Conservation (phyloP, 2,888 invertebrate species). For the Tipula lateralis region DNA sequence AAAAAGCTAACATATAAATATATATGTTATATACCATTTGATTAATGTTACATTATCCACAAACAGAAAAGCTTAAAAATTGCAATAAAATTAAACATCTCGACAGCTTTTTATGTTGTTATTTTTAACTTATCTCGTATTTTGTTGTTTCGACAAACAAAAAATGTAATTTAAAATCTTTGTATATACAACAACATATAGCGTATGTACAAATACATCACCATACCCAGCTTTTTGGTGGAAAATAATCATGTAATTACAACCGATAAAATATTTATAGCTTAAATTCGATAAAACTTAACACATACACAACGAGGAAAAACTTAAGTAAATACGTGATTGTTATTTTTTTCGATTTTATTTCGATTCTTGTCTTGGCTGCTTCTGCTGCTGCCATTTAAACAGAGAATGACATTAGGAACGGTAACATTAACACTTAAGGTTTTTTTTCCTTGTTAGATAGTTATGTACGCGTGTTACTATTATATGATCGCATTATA, state of each 20-base stretch:
- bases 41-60: not conserved
- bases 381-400: not conserved
- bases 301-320: not conserved
- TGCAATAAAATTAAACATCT: not conserved
- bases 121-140: constrained; percentile 5
- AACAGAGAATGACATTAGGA: not conserved
- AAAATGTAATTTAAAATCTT: not conserved
- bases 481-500: not conserved
- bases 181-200: not conserved
- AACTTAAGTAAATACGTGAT: constrained; percentile 19
- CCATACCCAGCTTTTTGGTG: not conserved
- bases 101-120: constrained; percentile 1
- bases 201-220: not conserved
- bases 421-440: not conserved
- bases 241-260: not conserved
- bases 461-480: not conserved
- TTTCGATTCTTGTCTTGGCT: not conserved
- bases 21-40: no score
- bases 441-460: not conserved
- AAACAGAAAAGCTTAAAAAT: not conserved
- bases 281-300: constrained; percentile 1
- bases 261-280: constrained; percentile 19
- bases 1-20: no score
- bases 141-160: not conserved
- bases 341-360: not conserved